Conservation (phyloP, 2,888 invertebrate genomes). For the Lamellibrachia columna region DNA sequence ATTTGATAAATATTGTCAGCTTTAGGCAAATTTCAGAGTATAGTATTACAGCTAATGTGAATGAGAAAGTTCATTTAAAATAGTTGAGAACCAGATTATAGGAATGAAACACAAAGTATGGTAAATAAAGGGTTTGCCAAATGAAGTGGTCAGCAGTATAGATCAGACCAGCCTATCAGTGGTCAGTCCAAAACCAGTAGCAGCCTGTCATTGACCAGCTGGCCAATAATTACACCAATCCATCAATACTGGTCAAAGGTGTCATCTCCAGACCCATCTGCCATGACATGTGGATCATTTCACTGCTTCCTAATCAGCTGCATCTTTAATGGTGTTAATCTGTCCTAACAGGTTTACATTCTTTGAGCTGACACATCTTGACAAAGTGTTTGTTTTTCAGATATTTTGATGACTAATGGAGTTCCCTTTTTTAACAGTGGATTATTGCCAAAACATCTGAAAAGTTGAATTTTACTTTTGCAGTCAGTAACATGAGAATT, state of each 20-base stretch:
- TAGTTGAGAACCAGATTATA: background rate
- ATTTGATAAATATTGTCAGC: background rate
- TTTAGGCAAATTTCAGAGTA: too few species aligned
- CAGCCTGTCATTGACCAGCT: slow-evolving; percentile 19
- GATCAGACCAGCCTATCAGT: background rate
- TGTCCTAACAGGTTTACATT: slow-evolving; percentile 18
- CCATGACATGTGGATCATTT: background rate
- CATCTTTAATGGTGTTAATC: background rate
- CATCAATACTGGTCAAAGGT: slow-evolving; percentile 22
- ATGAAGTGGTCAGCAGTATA: background rate
- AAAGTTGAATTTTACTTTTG: background rate
- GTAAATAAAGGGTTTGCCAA: background rate
- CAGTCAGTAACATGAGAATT: background rate
- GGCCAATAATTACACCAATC: slow-evolving; percentile 24
- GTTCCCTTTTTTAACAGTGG: background rate
- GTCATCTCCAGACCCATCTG: slow-evolving; percentile 20
- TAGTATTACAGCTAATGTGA: background rate
- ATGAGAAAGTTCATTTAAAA: background rate
- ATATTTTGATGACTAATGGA: background rate
- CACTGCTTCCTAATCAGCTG: background rate
- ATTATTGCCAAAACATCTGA: background rate
- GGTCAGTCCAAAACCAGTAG: slow-evolving; percentile 21
- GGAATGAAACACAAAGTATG: background rate
- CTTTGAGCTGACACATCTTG: background rate
- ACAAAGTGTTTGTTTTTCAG: background rate